These are phyloP conservation scores for Catharus ustulatus DNA, from an alignment of 2,797 vertebrate genomes.

Conservation along the genomic window DNA sequence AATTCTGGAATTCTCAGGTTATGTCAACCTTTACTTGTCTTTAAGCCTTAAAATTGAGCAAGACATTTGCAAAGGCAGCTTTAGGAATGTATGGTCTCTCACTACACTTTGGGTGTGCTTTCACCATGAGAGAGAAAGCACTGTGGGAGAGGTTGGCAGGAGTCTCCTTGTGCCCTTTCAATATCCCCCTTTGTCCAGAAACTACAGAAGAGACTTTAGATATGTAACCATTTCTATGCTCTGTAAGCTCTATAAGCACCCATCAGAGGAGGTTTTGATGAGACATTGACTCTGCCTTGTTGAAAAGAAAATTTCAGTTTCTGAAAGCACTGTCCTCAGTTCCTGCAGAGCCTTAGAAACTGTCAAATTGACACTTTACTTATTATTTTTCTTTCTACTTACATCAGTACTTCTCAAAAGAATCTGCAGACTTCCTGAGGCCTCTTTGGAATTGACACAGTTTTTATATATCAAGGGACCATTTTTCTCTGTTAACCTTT, in stretches of 20 bases:
- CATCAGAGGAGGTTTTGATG: not conserved
- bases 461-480: not conserved
- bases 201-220: not conserved
- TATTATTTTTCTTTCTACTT: constrained; percentile 66
- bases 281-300: not conserved
- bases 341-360: constrained; percentile 22
- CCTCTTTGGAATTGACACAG: not conserved
- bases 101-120: not conserved
- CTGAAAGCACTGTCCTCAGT: not conserved
- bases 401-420: constrained; percentile 25
- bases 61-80: not conserved
- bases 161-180: not conserved
- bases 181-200: not conserved
- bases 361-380: constrained; percentile 41
- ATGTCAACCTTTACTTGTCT: not conserved
- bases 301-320: constrained; percentile 17
- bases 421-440: constrained; percentile 18
- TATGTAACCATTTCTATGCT: not conserved
- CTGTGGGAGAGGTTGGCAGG: not conserved
- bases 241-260: not conserved
- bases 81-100: not conserved
- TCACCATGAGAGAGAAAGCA: not conserved
- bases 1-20: not conserved
- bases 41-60: not conserved
- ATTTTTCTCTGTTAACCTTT: not conserved